Percentiles rank a stretch among this genome's conserved stretches.
Conservation (phyloP, 2,888 invertebrate genomes). For the Thymelicus lineola region DNA sequence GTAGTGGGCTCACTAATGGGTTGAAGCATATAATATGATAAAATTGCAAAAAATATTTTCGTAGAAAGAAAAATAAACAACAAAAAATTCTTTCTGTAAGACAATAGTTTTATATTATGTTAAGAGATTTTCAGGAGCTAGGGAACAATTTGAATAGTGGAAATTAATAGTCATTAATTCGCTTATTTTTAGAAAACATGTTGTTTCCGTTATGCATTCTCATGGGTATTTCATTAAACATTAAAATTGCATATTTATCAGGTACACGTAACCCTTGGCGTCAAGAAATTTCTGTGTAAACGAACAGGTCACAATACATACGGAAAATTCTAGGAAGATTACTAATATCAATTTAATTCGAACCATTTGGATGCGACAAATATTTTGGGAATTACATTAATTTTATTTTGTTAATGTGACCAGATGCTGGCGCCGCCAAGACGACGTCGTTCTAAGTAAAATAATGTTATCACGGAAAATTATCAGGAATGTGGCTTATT, state of each 20-base stretch:
- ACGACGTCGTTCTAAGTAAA: slow-evolving; percentile 37
- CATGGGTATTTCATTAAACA: slow-evolving; percentile 46
- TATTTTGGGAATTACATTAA: slow-evolving; percentile 19
- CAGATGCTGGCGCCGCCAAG: slow-evolving; percentile 20
- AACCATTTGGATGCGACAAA: slow-evolving; percentile 15
- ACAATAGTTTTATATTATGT: no score
- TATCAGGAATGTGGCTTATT: slow-evolving; percentile 56
- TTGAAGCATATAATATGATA: no score
- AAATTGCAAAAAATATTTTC: no score
- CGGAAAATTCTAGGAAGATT: slow-evolving; percentile 44
- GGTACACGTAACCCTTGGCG: slow-evolving; percentile 41
- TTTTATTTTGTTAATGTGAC: slow-evolving; percentile 27
- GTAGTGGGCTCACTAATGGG: no score
- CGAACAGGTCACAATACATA: neutral
- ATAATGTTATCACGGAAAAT: slow-evolving; percentile 50
- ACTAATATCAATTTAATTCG: slow-evolving; percentile 1
- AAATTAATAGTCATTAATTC: slow-evolving; percentile 1
- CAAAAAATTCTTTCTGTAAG: no score
- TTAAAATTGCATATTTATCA: slow-evolving; percentile 49
- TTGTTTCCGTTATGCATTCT: neutral
- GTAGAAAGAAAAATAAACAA: no score
- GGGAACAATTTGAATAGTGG: neutral
- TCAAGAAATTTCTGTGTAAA: slow-evolving; percentile 43
- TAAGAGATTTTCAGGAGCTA: no score
- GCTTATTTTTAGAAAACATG: slow-evolving; percentile 1